Evolutionary conservation across 2,113 vertebrate species (phyloP).

Genomic region (Gracilinanus agilis): DNA sequence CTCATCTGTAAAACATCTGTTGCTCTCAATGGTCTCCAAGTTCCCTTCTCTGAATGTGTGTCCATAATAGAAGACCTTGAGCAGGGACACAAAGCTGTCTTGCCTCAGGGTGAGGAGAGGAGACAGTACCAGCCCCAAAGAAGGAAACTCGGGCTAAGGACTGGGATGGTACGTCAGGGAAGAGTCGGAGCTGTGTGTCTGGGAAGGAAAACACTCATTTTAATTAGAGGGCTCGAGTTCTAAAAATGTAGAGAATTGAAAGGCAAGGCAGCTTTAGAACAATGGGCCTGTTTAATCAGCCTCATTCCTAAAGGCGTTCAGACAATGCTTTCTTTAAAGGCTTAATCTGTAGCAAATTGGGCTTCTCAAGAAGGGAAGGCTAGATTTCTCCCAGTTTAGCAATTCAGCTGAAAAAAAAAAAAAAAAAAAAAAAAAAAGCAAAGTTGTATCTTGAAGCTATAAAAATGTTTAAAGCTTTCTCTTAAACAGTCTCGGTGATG

Average conservation of each 20-base stretch:
- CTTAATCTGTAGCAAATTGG: neutral
- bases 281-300: neutral
- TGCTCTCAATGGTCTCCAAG: neutral
- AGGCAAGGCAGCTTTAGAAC: neutral
- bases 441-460: neutral
- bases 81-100: neutral
- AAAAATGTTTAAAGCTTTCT: neutral
- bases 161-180: accelerated
- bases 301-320: neutral
- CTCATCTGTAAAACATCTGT: neutral
- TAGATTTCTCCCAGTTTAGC: neutral
- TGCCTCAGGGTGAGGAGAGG: neutral
- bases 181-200: accelerated
- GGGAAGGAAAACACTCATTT: neutral
- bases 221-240: neutral
- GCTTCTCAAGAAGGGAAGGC: neutral
- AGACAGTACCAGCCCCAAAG: neutral
- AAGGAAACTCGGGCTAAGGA: neutral
- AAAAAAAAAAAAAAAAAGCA: too few species aligned
- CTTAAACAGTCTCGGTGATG: neutral
- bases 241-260: neutral
- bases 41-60: neutral
- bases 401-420: neutral
- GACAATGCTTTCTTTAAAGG: neutral
- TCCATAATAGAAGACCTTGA: neutral